phyloP scores from a whole-genome alignment of 2,113 vertebrate species.

The Oncorhynchus kisutch region DNA sequence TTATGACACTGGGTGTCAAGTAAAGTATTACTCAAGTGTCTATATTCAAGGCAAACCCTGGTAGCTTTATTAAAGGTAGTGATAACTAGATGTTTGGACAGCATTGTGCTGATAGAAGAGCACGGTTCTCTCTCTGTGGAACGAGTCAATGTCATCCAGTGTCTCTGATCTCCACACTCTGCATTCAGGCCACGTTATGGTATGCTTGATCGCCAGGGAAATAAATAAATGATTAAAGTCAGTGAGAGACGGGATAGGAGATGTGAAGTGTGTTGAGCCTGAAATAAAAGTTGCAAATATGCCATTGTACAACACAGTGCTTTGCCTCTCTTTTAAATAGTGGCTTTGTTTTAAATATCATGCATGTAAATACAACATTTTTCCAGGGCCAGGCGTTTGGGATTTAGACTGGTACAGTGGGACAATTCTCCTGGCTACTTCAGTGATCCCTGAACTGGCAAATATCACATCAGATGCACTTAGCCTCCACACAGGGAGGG shows the following conservation, averaged over 20 bases:
- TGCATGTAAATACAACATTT: conserved; percentile 6
- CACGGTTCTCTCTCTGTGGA: conserved; percentile 16
- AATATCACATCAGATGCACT: conserved; percentile 54
- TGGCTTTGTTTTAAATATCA: conserved; percentile 22
- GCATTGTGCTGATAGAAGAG: conserved; percentile 12
- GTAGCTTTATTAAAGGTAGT: conserved; percentile 10
- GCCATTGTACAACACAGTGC: conserved; percentile 1
- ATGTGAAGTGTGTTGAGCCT: neutral
- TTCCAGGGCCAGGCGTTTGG: neutral
- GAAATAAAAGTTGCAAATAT: neutral
- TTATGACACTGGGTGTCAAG: too few species aligned
- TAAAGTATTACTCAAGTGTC: too few species aligned
- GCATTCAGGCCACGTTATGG: conserved; percentile 24
- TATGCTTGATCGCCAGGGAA: conserved; percentile 16
- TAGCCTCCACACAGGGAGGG: conserved; percentile 31
- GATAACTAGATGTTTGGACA: conserved; percentile 19
- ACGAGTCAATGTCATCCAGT: conserved; percentile 21
- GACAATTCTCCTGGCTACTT: conserved; percentile 46
- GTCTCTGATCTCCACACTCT: conserved; percentile 23
- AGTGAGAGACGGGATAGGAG: conserved; percentile 2
- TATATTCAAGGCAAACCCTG: conserved; percentile 4
- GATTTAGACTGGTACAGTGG: conserved; percentile 22
- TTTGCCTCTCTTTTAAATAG: neutral
- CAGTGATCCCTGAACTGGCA: conserved; percentile 50
- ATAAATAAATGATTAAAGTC: conserved; percentile 49